Evolutionary conservation across 1,140 invertebrate species (phyloP).

Genomic region (Propsilocerus akamusi): DNA sequence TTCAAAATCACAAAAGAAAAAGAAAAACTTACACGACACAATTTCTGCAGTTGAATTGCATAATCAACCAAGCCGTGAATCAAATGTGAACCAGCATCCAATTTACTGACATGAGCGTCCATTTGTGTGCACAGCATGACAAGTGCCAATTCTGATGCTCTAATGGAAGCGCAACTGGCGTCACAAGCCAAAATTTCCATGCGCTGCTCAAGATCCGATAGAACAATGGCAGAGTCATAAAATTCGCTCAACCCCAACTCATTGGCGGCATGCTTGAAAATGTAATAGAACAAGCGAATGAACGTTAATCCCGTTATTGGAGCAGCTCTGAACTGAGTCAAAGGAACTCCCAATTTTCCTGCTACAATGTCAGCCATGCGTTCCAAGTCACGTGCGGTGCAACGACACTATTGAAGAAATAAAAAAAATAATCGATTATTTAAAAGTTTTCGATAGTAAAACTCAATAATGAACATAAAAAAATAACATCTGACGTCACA

Average conservation of each 20-base stretch:
- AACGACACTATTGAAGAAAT: constrained; percentile 43
- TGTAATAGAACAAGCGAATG: constrained; percentile 38
- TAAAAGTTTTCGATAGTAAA: neutral
- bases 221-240: constrained; percentile 21
- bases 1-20: constrained; percentile 11
- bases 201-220: constrained; percentile 37
- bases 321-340: constrained; percentile 29
- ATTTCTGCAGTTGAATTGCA: constrained; percentile 33
- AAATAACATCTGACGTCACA: neutral
- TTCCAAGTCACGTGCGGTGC: constrained; percentile 48
- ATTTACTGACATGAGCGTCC: constrained; percentile 25
- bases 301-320: constrained; percentile 44
- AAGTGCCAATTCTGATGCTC: constrained; percentile 46
- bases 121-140: constrained; percentile 45
- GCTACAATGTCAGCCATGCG: constrained; percentile 53
- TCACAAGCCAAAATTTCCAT: constrained; percentile 54
- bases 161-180: constrained; percentile 41
- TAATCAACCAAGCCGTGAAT: constrained; percentile 29
- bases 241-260: constrained; percentile 27
- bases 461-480: neutral
- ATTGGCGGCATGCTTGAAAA: constrained; percentile 31
- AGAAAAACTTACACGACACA: constrained; percentile 31
- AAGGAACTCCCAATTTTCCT: constrained; percentile 47
- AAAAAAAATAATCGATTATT: constrained; percentile 5
- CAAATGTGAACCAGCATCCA: constrained; percentile 6